Evolutionary conservation across 2,113 vertebrate species (phyloP).

Genomic region (Cygnus atratus): DNA sequence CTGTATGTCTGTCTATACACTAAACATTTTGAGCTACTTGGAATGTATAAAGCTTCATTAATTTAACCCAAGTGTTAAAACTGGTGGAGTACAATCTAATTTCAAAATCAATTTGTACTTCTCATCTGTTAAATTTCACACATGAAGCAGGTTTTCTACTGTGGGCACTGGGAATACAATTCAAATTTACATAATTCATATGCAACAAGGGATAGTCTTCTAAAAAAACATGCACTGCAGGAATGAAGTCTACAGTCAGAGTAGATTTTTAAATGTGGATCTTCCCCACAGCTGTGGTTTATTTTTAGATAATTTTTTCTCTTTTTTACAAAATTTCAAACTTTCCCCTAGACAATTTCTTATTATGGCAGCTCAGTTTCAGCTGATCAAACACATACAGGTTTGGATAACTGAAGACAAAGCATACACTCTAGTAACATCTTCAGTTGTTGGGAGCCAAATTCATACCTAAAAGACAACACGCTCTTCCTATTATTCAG

Average conservation of each 20-base stretch:
- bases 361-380: not conserved
- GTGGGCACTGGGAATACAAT: not conserved
- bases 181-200: slow-evolving; percentile 6
- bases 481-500: fast-evolving
- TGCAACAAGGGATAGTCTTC: not conserved
- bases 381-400: fast-evolving
- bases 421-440: fast-evolving
- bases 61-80: not conserved
- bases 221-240: not conserved
- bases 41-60: not conserved
- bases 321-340: not conserved
- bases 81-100: not conserved
- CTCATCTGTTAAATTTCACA: not conserved
- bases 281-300: not conserved
- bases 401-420: not conserved
- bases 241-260: not conserved
- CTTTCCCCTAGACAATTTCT: not conserved
- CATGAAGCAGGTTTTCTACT: not conserved
- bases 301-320: not conserved
- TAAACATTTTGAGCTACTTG: not conserved
- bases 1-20: no score
- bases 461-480: not conserved
- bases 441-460: not conserved
- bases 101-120: not conserved
- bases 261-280: not conserved